These are phyloP conservation scores for Anarhynchus alexandrinus DNA, from an alignment of 2,113 vertebrate species.

Conservation along the genomic window DNA sequence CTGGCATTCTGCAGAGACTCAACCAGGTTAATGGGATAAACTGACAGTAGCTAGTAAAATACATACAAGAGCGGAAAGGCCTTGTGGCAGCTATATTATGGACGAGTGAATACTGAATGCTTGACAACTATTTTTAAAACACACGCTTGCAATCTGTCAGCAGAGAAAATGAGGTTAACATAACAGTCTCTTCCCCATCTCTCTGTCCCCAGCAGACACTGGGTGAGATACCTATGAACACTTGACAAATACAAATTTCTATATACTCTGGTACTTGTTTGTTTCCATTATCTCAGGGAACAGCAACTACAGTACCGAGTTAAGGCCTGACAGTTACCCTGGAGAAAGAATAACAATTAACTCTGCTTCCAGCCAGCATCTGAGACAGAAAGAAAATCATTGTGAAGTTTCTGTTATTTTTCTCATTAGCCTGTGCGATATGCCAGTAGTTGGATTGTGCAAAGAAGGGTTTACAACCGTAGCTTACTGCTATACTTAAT, in stretches of 20 bases:
- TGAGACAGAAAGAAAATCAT: not conserved
- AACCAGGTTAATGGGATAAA: not conserved
- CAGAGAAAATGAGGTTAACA: not conserved
- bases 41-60: not conserved
- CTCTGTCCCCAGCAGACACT: not conserved
- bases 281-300: not conserved
- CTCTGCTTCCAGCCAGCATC: not conserved
- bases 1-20: not conserved
- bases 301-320: not conserved
- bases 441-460: not conserved
- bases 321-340: not conserved
- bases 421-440: not conserved
- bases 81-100: not conserved
- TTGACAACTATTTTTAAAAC: not conserved
- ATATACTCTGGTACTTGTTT: not conserved
- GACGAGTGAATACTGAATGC: not conserved
- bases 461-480: not conserved
- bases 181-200: not conserved
- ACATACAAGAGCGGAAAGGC: not conserved
- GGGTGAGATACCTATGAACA: not conserved
- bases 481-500: not conserved
- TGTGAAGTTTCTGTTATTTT: not conserved
- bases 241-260: not conserved
- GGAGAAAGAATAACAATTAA: slow-evolving; percentile 9
- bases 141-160: accelerated